Evolutionary conservation across 2,888 invertebrate genomes (phyloP).

Genomic region (Cryptus armator): DNA sequence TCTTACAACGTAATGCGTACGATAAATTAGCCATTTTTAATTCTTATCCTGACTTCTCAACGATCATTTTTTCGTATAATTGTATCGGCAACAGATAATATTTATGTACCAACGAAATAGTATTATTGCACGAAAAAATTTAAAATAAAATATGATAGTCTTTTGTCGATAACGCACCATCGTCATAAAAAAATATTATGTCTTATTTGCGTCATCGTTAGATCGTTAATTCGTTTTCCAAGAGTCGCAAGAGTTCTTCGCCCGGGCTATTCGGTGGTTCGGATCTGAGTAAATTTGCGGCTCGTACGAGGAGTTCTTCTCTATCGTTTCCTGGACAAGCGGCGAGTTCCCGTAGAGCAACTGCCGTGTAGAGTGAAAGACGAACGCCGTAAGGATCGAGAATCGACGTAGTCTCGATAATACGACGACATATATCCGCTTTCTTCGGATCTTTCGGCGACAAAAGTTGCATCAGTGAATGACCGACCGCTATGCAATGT

Average conservation of each 20-base stretch:
- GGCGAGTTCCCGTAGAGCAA: slow-evolving; percentile 90
- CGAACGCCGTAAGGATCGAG: slow-evolving; percentile 92
- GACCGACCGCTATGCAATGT: slow-evolving; percentile 92
- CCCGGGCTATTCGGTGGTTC: slow-evolving; percentile 84
- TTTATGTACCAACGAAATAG: not conserved
- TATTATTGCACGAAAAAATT: not conserved
- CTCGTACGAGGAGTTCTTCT: slow-evolving; percentile 77
- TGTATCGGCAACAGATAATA: not conserved
- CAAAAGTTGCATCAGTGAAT: slow-evolving; percentile 92
- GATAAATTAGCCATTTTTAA: not conserved
- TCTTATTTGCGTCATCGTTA: not conserved
- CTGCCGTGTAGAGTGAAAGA: slow-evolving; percentile 91
- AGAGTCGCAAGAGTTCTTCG: slow-evolving; percentile 78
- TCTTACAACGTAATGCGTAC: not conserved
- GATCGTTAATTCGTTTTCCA: slow-evolving; percentile 67
- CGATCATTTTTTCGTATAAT: not conserved
- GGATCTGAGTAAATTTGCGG: slow-evolving; percentile 79
- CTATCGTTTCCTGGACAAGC: slow-evolving; percentile 78
- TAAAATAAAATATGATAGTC: slow-evolving; percentile 5
- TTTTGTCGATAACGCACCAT: not conserved
- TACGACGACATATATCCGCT: slow-evolving; percentile 89
- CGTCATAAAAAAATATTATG: not conserved
- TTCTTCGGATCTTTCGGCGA: slow-evolving; percentile 88
- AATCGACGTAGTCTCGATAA: slow-evolving; percentile 88
- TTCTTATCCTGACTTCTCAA: not conserved